Percentiles rank a stretch among this genome's conserved stretches.
These are phyloP conservation scores for Drosophila arawakana DNA, from an alignment of 1,140 invertebrate genomes.

Conservation along the genomic window DNA sequence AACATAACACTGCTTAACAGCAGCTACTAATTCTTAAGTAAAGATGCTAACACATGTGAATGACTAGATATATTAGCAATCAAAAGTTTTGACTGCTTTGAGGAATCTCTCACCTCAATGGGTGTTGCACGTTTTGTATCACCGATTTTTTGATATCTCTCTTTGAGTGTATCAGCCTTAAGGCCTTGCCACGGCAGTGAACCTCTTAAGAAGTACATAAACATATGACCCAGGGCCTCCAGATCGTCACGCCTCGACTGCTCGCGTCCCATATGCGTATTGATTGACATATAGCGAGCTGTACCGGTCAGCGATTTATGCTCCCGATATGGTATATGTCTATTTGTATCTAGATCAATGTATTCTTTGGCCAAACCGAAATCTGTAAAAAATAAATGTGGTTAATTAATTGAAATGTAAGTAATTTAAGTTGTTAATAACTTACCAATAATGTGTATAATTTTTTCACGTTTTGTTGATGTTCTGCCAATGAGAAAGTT, in stretches of 20 bases:
- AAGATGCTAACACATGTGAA: too few species aligned
- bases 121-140: slow-evolving; percentile 99
- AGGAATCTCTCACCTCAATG: slow-evolving; percentile 89
- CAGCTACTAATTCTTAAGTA: too few species aligned
- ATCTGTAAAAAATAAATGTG: slow-evolving; percentile 87
- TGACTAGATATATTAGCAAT: background rate
- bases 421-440: background rate
- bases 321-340: slow-evolving; percentile 99
- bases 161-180: slow-evolving; percentile 99
- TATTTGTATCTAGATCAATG: slow-evolving; percentile 99
- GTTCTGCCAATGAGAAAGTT: slow-evolving; percentile 99
- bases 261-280: slow-evolving; percentile 99
- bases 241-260: slow-evolving; percentile 99
- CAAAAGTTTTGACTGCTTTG: background rate
- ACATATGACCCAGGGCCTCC: slow-evolving; percentile 99
- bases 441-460: slow-evolving; percentile 98
- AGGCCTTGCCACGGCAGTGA: slow-evolving; percentile 99
- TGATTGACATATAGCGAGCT: slow-evolving; percentile 99
- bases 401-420: slow-evolving; percentile 1
- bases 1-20: too few species aligned
- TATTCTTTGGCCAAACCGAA: slow-evolving; percentile 99
- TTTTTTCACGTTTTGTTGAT: slow-evolving; percentile 98
- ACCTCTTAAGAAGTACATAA: slow-evolving; percentile 99
- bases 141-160: slow-evolving; percentile 99
- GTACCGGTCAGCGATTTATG: slow-evolving; percentile 99